Evolutionary conservation across 64 coral and sea anemone species (phyloP).

Genomic region (Orbicella faveolata): DNA sequence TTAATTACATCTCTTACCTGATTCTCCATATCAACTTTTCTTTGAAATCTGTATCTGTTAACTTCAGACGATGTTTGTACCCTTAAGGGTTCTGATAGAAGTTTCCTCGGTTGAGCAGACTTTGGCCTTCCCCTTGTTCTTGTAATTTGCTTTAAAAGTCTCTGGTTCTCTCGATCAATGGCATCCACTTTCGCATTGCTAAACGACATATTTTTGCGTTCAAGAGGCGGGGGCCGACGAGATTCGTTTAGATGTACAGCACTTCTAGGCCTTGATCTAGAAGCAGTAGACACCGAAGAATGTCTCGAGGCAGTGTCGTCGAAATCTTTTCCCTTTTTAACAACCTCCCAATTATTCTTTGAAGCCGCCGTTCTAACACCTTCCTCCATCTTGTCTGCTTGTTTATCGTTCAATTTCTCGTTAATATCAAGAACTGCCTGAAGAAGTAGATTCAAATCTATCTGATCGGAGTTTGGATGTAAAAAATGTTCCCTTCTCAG

Average conservation of each 20-base stretch:
- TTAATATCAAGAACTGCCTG: constrained; percentile 98
- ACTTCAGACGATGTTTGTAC: constrained; percentile 96
- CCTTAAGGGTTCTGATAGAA: constrained; percentile 68
- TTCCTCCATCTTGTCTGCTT: constrained; percentile 9
- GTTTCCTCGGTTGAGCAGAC: constrained; percentile 62
- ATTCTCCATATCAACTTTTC: constrained; percentile 89
- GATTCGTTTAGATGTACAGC: constrained; percentile 33
- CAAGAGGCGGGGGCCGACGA: constrained; percentile 51
- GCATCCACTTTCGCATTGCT: constrained; percentile 82
- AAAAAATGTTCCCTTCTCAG: constrained; percentile 88
- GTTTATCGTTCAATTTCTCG: constrained; percentile 76
- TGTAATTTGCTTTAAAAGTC: constrained; percentile 85
- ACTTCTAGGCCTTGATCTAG: constrained; percentile 76
- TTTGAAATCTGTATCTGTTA: constrained; percentile 92
- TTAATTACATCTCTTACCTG: constrained; percentile 42
- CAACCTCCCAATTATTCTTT: constrained; percentile 8
- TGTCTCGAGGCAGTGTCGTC: constrained; percentile 42
- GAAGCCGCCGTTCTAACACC: not conserved
- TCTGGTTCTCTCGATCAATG: constrained; percentile 95
- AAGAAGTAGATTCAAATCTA: constrained; percentile 88
- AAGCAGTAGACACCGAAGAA: constrained; percentile 42
- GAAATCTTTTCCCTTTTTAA: constrained; percentile 23
- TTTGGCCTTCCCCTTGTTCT: constrained; percentile 64
- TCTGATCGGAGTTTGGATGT: constrained; percentile 93
- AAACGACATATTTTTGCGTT: constrained; percentile 96